Base-by-base conservation (phyloP, 2,888 invertebrate genomes). In the Dendrolimus houi region DNA sequence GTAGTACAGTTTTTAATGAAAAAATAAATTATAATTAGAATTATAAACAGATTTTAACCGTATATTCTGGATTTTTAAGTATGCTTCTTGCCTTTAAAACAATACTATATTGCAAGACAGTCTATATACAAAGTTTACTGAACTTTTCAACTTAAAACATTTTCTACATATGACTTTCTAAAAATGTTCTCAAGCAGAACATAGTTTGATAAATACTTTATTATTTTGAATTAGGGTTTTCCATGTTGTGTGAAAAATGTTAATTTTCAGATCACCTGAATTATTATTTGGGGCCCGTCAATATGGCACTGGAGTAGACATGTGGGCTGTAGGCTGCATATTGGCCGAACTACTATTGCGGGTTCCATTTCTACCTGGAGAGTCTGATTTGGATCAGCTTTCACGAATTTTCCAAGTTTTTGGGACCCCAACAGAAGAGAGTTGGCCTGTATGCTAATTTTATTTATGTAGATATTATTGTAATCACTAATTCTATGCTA, bases 271-370 rank as follows among this genome's bases (percentile, higher is more conserved):
- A 75, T 93, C 96, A 41, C 99, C 99, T 1, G 99, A 99, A 82
- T 87, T 99, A 42, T 87, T 99, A 52, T 99, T 96, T 87, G 99
- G 99, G 17, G 98, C 99, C 0, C 93, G 97, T 55, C 96, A 97
- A 75, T 99, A 99, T 83, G 96, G 98, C 12, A 96, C 96, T 10
- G 98, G 98, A 1, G 96, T 99, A 13, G 99, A 99, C 77, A 98
- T 99, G 92, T 99, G 99, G 99, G 99, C 99, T 6, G 94, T 98
- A 10, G 99, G 99, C 6, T 99, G 99, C 80, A 99, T 99, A 75
- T 83, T 99, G 62, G 99, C 98, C 0, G 99, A 99, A 85, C 91
- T 99, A 17, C 84, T 98, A 55, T 87, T 98, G n/a, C 90, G 98
- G 63, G 94, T 96, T 6, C 99, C 99, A 1, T 96, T 99, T 74